Evolutionary conservation across 2,797 vertebrate species (phyloP), one percentile per base, ranked within the genome.

Genomic region (Choloepus didactylus): DNA sequence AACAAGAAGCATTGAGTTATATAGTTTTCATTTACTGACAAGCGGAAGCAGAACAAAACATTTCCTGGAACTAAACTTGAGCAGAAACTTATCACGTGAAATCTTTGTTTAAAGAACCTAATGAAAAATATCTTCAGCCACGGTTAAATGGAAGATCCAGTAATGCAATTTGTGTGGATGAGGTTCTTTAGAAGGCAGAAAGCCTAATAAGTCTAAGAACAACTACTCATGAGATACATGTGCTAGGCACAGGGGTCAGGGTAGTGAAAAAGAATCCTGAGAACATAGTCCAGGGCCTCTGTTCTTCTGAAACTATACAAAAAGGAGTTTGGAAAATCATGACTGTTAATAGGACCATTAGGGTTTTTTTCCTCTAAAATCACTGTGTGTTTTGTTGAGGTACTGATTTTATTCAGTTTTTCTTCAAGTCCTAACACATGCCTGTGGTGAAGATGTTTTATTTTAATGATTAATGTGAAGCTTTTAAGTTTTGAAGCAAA

Each of bases 51-150:
- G 96, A 96, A 97, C 94, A 96, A 97, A 94, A 95, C 93, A 66
- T 97, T 97, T 97, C 97, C 97, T 97, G 97, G 96, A 97, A 97
- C 95, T 94, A 95, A 89, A 85, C 87, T 88, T 2, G 29, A 94
- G 91, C 94, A 96, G 95, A 97, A 97, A 93, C 81, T 41, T 83
- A 87, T 96, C 95, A 97, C 96, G 88, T 97, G 97, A 35, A 87
- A 92, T 89, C 95, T 96, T 96, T 97, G 95, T 97, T 97, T 97
- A 95, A 96, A 97, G 95, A 97, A 90, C 87, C 75, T 76, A 56
- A 88, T 94, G 92, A 94, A 96, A 97, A 97, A 96, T 96, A 96
- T 59, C 90, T 96, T 89, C 66, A 86, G 84, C 95, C 95, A 89
- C 96, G 96, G 94, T 97, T 96, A 96, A 35, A 64, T 96, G 91